Percentiles rank a stretch among this genome's conserved stretches.
Evolutionary conservation across 2,888 invertebrate genomes (phyloP).

Genomic region (Nemotelus nigrinus): DNA sequence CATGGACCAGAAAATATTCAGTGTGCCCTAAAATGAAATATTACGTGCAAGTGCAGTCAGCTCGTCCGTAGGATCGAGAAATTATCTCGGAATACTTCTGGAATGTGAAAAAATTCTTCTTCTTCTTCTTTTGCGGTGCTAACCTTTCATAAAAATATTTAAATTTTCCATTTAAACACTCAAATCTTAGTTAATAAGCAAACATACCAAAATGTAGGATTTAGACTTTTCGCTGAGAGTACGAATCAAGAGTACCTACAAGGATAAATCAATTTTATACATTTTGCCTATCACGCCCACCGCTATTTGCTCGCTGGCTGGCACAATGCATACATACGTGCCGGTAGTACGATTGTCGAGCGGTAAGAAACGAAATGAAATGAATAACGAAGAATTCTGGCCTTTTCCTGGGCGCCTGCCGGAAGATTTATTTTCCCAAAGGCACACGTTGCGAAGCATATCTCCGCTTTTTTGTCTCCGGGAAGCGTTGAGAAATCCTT

Average conservation of each 20-base stretch:
- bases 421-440: constrained; percentile 31
- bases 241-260: neutral
- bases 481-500: neutral
- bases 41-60: no score
- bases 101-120: no score
- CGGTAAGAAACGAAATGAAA: no score
- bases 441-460: constrained; percentile 4
- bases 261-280: neutral
- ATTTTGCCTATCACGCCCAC: neutral
- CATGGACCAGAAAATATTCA: no score
- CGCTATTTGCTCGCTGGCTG: neutral
- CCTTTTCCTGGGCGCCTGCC: constrained; percentile 10
- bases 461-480: constrained; percentile 13
- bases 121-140: no score
- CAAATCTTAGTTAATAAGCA: constrained; percentile 15
- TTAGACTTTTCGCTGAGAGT: constrained; percentile 15
- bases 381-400: neutral
- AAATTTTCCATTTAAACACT: constrained; percentile 22
- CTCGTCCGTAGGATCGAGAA: no score
- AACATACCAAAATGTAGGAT: constrained; percentile 23
- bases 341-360: no score
- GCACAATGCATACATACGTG: no score
- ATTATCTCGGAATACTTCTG: no score
- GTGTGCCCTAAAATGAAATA: no score
- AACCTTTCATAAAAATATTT: constrained; percentile 16